phyloP scores from a whole-genome alignment of 1,140 invertebrate genomes.

The Teleogryllus occipitalis region DNA sequence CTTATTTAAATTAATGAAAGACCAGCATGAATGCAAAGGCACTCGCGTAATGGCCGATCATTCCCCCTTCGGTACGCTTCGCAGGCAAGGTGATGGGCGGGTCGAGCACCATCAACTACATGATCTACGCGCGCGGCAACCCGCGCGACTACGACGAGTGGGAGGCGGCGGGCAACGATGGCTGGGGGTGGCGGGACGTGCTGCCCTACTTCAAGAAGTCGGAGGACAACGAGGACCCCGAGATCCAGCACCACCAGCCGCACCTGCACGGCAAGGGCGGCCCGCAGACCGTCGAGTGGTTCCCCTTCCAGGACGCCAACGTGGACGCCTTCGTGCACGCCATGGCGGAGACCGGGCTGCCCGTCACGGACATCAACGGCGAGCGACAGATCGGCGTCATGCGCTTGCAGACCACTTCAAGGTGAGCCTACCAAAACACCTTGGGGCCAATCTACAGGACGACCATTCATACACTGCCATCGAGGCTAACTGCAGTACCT shows the following conservation, averaged over 20 bases:
- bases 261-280: constrained; percentile 48
- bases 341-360: constrained; percentile 43
- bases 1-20: too few relatives aligned
- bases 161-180: constrained; percentile 50
- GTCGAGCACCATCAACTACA: constrained; percentile 53
- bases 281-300: constrained; percentile 51
- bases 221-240: constrained; percentile 37
- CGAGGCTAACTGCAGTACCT: too few relatives aligned
- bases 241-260: constrained; percentile 28
- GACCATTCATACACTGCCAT: too few relatives aligned
- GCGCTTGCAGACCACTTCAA: constrained; percentile 14
- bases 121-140: constrained; percentile 61
- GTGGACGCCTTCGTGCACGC: constrained; percentile 44
- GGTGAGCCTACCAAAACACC: neutral
- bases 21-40: too few relatives aligned
- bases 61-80: constrained; percentile 15
- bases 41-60: neutral
- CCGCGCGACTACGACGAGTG: constrained; percentile 56
- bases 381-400: constrained; percentile 13
- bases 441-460: too few relatives aligned
- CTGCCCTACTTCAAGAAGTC: constrained; percentile 51
- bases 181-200: constrained; percentile 56
- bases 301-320: constrained; percentile 38
- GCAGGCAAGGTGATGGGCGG: constrained; percentile 44
- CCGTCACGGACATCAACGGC: constrained; percentile 14